Base-by-base conservation (phyloP, 1,140 invertebrate genomes). In the Planococcus citri region DNA sequence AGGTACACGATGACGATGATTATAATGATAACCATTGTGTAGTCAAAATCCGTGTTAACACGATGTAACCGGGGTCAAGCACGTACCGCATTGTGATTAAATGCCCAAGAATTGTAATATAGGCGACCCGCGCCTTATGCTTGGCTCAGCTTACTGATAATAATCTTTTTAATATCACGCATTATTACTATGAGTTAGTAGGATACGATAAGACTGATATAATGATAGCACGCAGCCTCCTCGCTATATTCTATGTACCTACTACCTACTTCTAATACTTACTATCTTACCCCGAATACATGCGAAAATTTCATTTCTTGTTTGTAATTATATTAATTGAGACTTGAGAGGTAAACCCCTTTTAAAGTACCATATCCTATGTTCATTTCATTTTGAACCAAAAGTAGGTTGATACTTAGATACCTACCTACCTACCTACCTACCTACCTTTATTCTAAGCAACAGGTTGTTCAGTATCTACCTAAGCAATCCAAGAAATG, bases 31-130 rank as follows among this genome's bases (percentile, higher is more conserved):
- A 64, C 60, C 60, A 64, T 64, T 64, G 60, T 64, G 24, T 64
- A 64, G 60, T 64, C 60, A 17, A 64, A 64, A 64, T 64, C 60
- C 60, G 60, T 64, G 60, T 64, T 64, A 64, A 64, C 60, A 64
- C 60, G 60, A 64, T 64, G 60, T 64, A 64, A 64, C 60, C 60
- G 25, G 60, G 60, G 60, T 64, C 60, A 64, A 64, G 60, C 60
- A 64, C 60, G 60, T 64, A 64, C 60, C 60, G 60, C 60, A 64
- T 64, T 64, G 60, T 64, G 60, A 64, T 64, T 64, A 64, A 64
- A 64, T 64, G 60, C 60, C 60, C 60, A 64, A 64, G 60, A 64
- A 25, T 64, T 20, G 60, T 64, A 64, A 64, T 64, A 64, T 24
- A 64, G 60, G 60, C 60, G 22, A 10, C 22, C 60, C 25, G 60